phyloP scores from a whole-genome alignment of 2,113 vertebrate species.

The Grammomys surdaster region DNA sequence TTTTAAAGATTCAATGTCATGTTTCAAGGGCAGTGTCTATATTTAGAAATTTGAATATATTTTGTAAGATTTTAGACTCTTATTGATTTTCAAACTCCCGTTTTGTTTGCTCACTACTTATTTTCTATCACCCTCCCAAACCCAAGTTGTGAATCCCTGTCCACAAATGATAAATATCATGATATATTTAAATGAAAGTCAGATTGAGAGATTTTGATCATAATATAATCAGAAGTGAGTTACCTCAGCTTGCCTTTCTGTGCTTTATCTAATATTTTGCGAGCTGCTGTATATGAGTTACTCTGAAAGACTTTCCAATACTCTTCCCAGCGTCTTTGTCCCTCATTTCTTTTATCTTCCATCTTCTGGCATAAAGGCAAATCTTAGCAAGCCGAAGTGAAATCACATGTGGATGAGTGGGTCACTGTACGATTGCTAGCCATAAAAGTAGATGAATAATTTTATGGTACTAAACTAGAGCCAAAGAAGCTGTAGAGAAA shows the following conservation, averaged over 20 bases:
- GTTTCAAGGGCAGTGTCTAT: not conserved
- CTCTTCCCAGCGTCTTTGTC: not conserved
- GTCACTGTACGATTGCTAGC: not conserved
- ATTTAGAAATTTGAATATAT: not conserved
- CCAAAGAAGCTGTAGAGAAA: not conserved
- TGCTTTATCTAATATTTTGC: not conserved
- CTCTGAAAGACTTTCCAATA: not conserved
- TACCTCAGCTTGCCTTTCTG: not conserved
- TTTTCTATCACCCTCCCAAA: not conserved
- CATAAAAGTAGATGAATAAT: not conserved
- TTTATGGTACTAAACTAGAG: not conserved
- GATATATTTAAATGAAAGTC: not conserved
- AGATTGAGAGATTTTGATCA: not conserved
- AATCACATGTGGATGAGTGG: not conserved
- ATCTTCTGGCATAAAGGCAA: not conserved
- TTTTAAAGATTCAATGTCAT: not conserved
- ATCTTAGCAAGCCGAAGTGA: not conserved
- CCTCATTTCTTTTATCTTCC: not conserved
- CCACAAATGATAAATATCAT: not conserved
- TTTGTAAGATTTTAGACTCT: not conserved
- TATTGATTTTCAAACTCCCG: slow-evolving; percentile 10
- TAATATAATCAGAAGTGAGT: not conserved
- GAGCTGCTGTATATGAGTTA: not conserved
- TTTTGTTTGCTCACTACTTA: not conserved
- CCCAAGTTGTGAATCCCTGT: not conserved